Conservation (phyloP, 2,888 invertebrate genomes). For the Clanis bilineata region DNA sequence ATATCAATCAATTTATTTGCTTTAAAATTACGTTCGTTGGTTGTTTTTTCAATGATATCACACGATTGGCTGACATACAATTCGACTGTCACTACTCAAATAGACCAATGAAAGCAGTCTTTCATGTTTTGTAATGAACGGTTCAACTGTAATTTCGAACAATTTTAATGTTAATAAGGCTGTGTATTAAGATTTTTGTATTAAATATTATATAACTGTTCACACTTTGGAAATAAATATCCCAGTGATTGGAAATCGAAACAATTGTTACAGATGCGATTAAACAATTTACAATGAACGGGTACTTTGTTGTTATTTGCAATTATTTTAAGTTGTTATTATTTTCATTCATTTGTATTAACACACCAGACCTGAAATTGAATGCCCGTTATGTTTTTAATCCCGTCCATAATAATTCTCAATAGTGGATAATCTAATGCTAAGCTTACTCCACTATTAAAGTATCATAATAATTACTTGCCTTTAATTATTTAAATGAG, state of each 20-base stretch:
- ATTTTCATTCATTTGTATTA: neutral
- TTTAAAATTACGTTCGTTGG: too few relatives aligned
- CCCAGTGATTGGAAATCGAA: conserved; percentile 6
- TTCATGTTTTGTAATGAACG: conserved; percentile 23
- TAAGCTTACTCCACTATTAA: neutral
- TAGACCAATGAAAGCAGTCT: neutral
- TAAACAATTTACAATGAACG: conserved; percentile 2
- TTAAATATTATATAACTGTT: conserved; percentile 1
- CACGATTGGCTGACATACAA: neutral
- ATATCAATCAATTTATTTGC: too few relatives aligned
- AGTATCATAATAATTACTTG: neutral
- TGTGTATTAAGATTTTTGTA: conserved; percentile 10
- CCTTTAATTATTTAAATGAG: neutral
- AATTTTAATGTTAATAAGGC: conserved; percentile 5
- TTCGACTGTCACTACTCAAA: neutral
- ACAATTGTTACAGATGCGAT: conserved; percentile 4
- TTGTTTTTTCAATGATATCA: too few relatives aligned
- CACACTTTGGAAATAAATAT: neutral
- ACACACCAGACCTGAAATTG: neutral
- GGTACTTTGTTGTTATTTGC: conserved; percentile 12
- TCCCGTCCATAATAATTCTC: neutral
- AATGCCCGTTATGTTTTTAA: neutral
- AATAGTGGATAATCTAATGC: neutral
- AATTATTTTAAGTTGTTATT: conserved; percentile 1
- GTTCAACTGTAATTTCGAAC: conserved; percentile 22